Base-by-base conservation (phyloP, 2,113 vertebrate genomes). In the Calypte anna region DNA sequence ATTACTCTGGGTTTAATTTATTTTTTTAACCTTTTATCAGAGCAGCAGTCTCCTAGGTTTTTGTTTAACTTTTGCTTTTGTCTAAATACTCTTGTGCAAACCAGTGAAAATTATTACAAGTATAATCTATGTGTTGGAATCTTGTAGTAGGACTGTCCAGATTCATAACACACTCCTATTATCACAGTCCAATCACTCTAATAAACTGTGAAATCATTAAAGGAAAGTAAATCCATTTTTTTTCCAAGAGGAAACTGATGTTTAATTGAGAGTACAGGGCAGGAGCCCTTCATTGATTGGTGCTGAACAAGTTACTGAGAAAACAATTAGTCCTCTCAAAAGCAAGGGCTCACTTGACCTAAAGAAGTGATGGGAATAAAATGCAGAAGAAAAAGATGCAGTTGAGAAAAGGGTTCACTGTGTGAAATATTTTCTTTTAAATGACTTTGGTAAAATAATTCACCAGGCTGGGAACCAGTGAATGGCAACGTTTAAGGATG, bases 321-420 rank as follows among this genome's bases (percentile, higher is more conserved):
- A 96, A 93, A 93, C 31, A 95, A 92, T 89, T 91, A 82, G 53
- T 74, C 53, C 46, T 82, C 64, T 86, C 63, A 58, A 59, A 91
- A 59, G 79, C 68, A 83, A 86, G 48, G 38, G 57, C 76, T 86
- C 68, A 59, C 86, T 72, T 78, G 57, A 72, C 69, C 63, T 27
- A 51, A 57, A 78, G 68, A 48, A 94, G 57, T 24, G 86, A 75
- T 58, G 40, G 48, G 18, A 83, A 69, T 19, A 66, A 95, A 90
- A 51, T 67, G 90, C 79, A 74, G 51, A 93, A 93, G 57, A 40
- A 88, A 88, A 86, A 94, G 85, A 43, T 63, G n/a, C 81, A 86
- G 91, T 28, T 88, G 80, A 88, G 58, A 90, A 94, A 80, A 77
- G 61, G 68, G 33, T 43, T 63, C 53, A 31, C 67, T 77, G 53